Conservation (phyloP, 2,797 vertebrate genomes). For the Cichlasoma orientale region DNA sequence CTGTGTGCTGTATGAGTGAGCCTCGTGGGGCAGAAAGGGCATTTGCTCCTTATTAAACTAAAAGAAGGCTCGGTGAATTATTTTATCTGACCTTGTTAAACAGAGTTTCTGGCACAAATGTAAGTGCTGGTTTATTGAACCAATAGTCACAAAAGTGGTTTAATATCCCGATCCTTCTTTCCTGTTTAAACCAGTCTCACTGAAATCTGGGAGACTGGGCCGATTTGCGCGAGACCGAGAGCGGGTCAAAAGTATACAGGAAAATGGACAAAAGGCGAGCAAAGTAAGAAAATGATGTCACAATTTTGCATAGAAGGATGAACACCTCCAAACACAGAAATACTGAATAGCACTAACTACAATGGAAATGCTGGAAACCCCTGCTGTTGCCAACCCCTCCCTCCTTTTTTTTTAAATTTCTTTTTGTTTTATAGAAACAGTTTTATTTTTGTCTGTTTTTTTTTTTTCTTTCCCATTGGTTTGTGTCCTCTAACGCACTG, state of each 20-base stretch:
- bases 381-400: too few relatives aligned
- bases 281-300: not conserved
- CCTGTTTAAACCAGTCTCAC: not conserved
- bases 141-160: not conserved
- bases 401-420: too few relatives aligned
- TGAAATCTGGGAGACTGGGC: not conserved
- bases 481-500: not conserved
- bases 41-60: not conserved
- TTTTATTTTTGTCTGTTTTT: not conserved
- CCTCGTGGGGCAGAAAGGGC: conserved; percentile 5
- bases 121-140: not conserved
- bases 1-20: conserved; percentile 11
- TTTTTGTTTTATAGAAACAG: too few relatives aligned
- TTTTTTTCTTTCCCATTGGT: not conserved
- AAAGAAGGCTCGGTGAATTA: not conserved
- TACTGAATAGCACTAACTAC: not conserved
- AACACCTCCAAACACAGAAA: not conserved
- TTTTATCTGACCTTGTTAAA: not conserved
- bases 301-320: not conserved
- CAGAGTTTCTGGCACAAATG: not conserved
- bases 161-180: not conserved
- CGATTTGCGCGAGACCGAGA: not conserved
- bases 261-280: not conserved
- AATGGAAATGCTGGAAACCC: not conserved
- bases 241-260: not conserved